phyloP scores from a whole-genome alignment of 2,888 invertebrate genomes.

The Nematopogon swammerdamellus region DNA sequence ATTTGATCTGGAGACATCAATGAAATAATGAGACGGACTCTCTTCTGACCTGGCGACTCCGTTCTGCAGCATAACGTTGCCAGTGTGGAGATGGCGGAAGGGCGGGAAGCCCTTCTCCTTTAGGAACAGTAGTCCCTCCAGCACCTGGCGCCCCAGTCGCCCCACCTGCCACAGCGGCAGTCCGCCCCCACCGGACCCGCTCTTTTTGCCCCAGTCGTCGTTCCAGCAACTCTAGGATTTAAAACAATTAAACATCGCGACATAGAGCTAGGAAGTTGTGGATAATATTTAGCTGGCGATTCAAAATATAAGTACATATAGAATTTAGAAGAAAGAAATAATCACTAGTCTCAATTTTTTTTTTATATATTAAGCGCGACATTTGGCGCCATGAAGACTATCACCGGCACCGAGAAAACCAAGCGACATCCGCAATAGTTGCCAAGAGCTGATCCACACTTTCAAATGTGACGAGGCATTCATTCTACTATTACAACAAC shows the following conservation, averaged over 20 bases:
- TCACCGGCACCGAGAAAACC: too few relatives aligned
- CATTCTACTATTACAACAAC: too few relatives aligned
- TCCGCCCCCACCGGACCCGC: constrained; percentile 62
- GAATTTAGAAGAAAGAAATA: too few relatives aligned
- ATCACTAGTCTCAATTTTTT: too few relatives aligned
- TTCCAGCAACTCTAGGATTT: constrained; percentile 69
- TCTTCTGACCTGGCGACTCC: constrained; percentile 76
- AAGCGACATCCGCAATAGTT: too few relatives aligned
- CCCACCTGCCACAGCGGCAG: constrained; percentile 79
- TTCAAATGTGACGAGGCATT: too few relatives aligned
- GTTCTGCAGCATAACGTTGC: constrained; percentile 89
- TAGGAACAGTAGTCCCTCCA: constrained; percentile 82
- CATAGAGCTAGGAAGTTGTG: background rate
- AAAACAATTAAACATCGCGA: background rate
- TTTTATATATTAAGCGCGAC: too few relatives aligned
- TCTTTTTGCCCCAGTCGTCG: constrained; percentile 72
- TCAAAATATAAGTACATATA: background rate
- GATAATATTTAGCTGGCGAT: background rate
- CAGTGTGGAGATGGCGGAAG: constrained; percentile 83
- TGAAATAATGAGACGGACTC: too few relatives aligned
- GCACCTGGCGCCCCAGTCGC: constrained; percentile 80
- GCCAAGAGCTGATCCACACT: too few relatives aligned
- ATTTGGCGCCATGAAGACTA: too few relatives aligned
- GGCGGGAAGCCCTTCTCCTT: constrained; percentile 85
- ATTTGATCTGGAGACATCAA: too few relatives aligned